Conservation (phyloP, 2,797 vertebrate genomes). For the Galagoides demidoff region DNA sequence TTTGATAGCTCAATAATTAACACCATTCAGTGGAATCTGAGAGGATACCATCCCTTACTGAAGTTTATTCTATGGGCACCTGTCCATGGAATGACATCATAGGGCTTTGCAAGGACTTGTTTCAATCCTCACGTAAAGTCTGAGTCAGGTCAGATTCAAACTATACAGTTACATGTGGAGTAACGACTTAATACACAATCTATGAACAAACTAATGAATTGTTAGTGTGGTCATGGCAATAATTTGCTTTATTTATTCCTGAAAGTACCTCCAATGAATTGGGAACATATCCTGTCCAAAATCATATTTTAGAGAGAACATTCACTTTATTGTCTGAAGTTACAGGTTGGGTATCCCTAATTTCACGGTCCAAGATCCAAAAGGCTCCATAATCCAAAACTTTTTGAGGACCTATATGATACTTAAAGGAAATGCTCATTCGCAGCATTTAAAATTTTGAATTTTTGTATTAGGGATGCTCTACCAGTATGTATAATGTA, state of each 20-base stretch:
- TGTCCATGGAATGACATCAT: neutral
- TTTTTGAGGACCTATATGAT: neutral
- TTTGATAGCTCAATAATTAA: constrained; percentile 61
- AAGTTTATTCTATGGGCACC: neutral
- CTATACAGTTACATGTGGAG: neutral
- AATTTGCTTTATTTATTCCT: neutral
- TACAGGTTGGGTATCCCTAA: neutral
- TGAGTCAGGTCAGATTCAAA: neutral
- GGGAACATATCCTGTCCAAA: neutral
- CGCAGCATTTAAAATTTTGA: neutral
- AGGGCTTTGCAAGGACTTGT: neutral
- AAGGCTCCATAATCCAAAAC: neutral
- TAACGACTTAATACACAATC: neutral
- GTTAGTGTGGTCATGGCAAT: neutral
- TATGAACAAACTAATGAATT: neutral
- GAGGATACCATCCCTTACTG: neutral
- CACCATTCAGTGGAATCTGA: neutral
- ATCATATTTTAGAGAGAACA: neutral
- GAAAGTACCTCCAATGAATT: neutral
- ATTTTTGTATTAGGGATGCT: neutral
- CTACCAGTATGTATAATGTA: neutral
- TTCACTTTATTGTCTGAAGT: neutral
- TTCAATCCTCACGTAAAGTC: neutral
- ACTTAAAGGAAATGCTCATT: neutral
- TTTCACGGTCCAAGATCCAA: neutral